Percentiles rank a stretch among this genome's conserved stretches.
Evolutionary conservation across 2,113 vertebrate genomes (phyloP).

Genomic region (Aegithalos caudatus): DNA sequence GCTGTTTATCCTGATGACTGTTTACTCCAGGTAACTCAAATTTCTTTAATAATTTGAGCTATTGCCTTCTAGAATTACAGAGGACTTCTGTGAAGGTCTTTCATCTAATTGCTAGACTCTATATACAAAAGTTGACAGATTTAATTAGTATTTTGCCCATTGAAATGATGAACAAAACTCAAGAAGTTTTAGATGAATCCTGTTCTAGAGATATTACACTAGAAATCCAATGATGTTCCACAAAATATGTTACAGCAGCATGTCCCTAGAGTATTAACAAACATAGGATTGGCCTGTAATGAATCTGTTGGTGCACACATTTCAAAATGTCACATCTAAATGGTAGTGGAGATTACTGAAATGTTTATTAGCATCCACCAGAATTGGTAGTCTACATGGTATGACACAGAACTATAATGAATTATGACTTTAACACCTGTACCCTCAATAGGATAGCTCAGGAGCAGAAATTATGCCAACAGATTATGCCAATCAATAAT

Average conservation of each 20-base stretch:
- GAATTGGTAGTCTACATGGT: background rate
- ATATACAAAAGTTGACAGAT: conserved; percentile 50
- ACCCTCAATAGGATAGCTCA: background rate
- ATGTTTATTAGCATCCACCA: background rate
- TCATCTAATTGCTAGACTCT: conserved; percentile 20
- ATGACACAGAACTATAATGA: background rate
- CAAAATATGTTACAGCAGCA: background rate
- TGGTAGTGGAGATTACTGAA: background rate
- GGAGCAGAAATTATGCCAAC: background rate
- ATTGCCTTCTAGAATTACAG: conserved; percentile 40
- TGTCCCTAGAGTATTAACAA: background rate
- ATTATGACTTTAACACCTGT: background rate
- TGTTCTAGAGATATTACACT: conserved; percentile 5
- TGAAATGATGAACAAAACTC: conserved; percentile 29
- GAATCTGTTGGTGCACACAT: background rate
- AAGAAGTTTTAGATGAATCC: conserved; percentile 32
- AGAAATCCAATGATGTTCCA: background rate
- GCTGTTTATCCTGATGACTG: background rate
- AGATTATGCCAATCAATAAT: background rate
- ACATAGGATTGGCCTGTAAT: background rate
- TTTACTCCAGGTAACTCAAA: conserved; percentile 33
- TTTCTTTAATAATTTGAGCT: conserved; percentile 26
- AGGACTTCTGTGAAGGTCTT: background rate
- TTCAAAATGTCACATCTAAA: background rate
- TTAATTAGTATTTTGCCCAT: conserved; percentile 49